phyloP scores from a whole-genome alignment of 2,113 vertebrate genomes.

The Lophochroa leadbeateri region DNA sequence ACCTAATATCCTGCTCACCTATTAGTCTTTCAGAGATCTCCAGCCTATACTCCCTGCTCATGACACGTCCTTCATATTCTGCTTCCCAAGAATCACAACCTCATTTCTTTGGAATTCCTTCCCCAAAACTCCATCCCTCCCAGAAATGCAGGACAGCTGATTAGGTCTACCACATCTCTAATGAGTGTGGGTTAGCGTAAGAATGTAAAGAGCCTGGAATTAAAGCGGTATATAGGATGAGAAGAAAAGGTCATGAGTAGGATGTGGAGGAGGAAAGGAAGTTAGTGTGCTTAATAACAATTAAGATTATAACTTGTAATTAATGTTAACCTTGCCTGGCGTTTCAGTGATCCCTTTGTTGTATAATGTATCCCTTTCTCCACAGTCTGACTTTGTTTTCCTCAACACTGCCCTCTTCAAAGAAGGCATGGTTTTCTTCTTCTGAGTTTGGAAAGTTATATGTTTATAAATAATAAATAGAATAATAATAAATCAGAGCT shows the following conservation, averaged over 20 bases:
- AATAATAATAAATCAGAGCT: conserved; percentile 42
- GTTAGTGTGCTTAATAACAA: not conserved
- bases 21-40: conserved; percentile 12
- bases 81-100: not conserved
- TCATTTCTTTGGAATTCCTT: conserved; percentile 26
- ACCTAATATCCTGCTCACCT: conserved; percentile 32
- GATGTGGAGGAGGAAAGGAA: not conserved
- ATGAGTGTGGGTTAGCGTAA: not conserved
- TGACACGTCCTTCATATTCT: not conserved
- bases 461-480: conserved; percentile 60
- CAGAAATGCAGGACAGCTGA: not conserved
- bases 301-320: conserved; percentile 15
- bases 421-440: conserved; percentile 3
- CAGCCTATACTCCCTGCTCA: not conserved
- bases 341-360: conserved; percentile 38
- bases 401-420: conserved; percentile 42
- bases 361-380: conserved; percentile 39
- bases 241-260: not conserved
- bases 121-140: not conserved
- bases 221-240: not conserved
- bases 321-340: not conserved
- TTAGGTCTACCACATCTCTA: not conserved
- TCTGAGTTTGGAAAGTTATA: conserved; percentile 34
- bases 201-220: not conserved
- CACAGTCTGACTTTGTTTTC: conserved; percentile 28